A percentile compares a stretch with the other conserved stretches of the same genome.
phyloP scores from a whole-genome alignment of 2,113 vertebrate genomes.

The Sapajus apella region DNA sequence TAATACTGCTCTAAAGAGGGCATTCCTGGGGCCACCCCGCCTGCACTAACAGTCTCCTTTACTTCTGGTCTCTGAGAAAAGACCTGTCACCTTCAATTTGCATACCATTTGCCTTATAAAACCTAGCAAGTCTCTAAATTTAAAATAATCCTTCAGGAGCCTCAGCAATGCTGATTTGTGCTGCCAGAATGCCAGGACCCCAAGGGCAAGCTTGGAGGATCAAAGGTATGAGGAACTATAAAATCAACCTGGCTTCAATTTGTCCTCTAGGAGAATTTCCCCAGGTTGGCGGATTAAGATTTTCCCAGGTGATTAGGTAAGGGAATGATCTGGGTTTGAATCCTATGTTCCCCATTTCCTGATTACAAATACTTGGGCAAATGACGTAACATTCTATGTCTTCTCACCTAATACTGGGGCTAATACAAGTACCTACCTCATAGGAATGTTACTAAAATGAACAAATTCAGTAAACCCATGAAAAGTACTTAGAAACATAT shows the following conservation, averaged over 20 bases:
- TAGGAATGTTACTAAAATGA: neutral
- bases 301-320: neutral
- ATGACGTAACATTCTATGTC: neutral
- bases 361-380: neutral
- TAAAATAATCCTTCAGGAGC: slow-evolving; percentile 31
- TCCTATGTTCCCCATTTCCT: slow-evolving; percentile 3
- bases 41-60: neutral
- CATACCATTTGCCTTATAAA: neutral
- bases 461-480: neutral
- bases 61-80: slow-evolving; percentile 4
- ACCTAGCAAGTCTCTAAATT: neutral
- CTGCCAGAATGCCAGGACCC: neutral
- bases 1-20: neutral
- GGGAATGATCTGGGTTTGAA: neutral
- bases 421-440: neutral
- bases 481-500: neutral
- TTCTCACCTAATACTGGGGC: neutral
- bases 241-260: neutral
- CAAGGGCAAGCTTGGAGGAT: neutral
- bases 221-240: slow-evolving; percentile 18
- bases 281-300: neutral
- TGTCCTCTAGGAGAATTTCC: neutral
- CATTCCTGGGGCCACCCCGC: neutral
- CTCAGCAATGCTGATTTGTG: neutral
- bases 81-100: neutral